These are phyloP conservation scores for Ara ararauna DNA, from an alignment of 2,797 vertebrate species.

Conservation along the genomic window DNA sequence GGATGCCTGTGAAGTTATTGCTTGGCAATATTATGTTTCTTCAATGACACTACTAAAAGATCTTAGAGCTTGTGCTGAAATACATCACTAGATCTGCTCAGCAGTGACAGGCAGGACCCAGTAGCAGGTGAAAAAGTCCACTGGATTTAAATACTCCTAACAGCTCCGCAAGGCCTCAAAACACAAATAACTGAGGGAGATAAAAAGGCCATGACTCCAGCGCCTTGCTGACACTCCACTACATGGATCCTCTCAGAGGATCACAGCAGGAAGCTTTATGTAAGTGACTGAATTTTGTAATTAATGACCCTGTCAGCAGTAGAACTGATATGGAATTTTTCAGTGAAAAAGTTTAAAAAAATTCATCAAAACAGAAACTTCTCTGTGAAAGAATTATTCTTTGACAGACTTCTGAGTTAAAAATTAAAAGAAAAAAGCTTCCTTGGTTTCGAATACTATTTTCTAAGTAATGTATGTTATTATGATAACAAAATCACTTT, in stretches of 20 bases:
- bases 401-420: background rate
- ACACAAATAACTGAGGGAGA: background rate
- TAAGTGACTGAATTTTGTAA: background rate
- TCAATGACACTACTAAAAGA: background rate
- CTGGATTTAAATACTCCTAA: background rate
- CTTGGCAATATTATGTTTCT: background rate
- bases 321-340: background rate
- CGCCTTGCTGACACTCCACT: accelerated
- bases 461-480: background rate
- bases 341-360: background rate
- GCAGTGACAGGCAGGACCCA: background rate
- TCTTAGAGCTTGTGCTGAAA: background rate
- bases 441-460: background rate
- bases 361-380: background rate
- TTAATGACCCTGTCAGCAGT: background rate
- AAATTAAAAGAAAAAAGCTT: background rate
- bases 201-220: background rate
- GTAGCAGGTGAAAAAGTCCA: background rate
- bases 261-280: background rate
- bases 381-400: background rate
- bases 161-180: background rate
- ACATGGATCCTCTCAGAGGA: background rate
- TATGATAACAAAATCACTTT: background rate
- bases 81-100: accelerated
- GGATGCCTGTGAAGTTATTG: background rate